Evolutionary conservation across 2,888 invertebrate genomes (phyloP).

Genomic region (Spilarctia lutea): DNA sequence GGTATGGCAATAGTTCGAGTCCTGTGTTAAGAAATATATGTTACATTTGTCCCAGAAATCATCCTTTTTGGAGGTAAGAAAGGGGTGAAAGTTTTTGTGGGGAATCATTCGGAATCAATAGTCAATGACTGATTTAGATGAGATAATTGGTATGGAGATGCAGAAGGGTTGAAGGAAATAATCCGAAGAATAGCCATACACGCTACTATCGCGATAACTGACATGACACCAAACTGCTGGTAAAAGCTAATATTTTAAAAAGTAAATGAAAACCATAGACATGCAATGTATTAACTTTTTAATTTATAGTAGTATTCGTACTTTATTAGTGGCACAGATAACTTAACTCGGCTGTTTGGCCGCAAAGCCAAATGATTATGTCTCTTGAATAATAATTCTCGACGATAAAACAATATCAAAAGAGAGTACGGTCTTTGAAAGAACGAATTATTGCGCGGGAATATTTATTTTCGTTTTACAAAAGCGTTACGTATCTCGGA

Average conservation of each 20-base stretch:
- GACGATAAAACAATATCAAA: constrained; percentile 5
- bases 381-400: constrained; percentile 6
- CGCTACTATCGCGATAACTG: too few relatives aligned
- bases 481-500: not conserved
- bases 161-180: too few relatives aligned
- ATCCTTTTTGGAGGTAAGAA: too few relatives aligned
- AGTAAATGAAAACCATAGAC: not conserved
- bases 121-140: too few relatives aligned
- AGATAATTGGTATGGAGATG: too few relatives aligned
- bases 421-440: constrained; percentile 4
- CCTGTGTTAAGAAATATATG: too few relatives aligned
- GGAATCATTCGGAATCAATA: too few relatives aligned
- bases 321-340: not conserved
- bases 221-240: too few relatives aligned
- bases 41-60: too few relatives aligned
- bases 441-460: not conserved
- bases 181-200: too few relatives aligned
- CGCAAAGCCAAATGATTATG: not conserved
- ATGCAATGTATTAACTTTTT: not conserved
- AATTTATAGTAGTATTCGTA: not conserved
- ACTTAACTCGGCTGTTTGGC: not conserved
- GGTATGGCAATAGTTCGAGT: not conserved
- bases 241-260: not conserved
- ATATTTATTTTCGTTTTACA: constrained; percentile 10
- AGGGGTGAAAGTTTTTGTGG: too few relatives aligned